These are phyloP conservation scores for Colletes latitarsis DNA, from an alignment of 1,140 invertebrate species.

Conservation along the genomic window DNA sequence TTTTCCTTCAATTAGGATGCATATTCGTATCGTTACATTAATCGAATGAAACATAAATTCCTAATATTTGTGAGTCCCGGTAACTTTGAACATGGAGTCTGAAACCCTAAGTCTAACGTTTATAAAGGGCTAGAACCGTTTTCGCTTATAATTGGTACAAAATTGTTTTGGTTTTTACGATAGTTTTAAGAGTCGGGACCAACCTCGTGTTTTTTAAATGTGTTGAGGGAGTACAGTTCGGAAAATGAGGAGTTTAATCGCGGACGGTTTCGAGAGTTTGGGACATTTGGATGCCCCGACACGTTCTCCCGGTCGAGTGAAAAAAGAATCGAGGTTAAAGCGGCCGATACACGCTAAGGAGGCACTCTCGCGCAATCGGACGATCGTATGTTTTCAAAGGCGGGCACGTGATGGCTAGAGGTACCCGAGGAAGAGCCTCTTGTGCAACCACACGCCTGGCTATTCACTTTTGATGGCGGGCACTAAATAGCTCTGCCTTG, in stretches of 20 bases:
- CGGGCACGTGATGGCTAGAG: slow-evolving; percentile 15
- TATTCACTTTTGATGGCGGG: slow-evolving; percentile 38
- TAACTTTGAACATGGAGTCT: too few relatives aligned
- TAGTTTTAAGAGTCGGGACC: too few relatives aligned
- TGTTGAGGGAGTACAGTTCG: too few relatives aligned
- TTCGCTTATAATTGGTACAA: too few relatives aligned
- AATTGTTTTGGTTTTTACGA: too few relatives aligned
- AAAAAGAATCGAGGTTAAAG: slow-evolving; percentile 59
- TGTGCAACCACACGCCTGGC: slow-evolving; percentile 47
- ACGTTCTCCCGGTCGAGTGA: slow-evolving; percentile 29
- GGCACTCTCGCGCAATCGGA: slow-evolving; percentile 49
- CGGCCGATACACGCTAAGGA: slow-evolving; percentile 35
- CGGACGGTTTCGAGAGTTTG: neutral
- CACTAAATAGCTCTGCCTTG: slow-evolving; percentile 2
- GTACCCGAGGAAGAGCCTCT: slow-evolving; percentile 15
- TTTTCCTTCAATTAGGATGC: too few relatives aligned
- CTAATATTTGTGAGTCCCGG: too few relatives aligned
- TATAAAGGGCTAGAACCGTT: too few relatives aligned
- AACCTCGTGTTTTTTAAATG: too few relatives aligned
- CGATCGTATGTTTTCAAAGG: slow-evolving; percentile 45
- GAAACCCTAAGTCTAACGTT: too few relatives aligned
- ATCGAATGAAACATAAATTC: too few relatives aligned
- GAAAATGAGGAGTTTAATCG: neutral
- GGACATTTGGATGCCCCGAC: slow-evolving; percentile 15
- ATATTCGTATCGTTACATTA: too few relatives aligned